Base-by-base conservation (phyloP, 2,797 vertebrate genomes). In the Coranthus polyacanthus region DNA sequence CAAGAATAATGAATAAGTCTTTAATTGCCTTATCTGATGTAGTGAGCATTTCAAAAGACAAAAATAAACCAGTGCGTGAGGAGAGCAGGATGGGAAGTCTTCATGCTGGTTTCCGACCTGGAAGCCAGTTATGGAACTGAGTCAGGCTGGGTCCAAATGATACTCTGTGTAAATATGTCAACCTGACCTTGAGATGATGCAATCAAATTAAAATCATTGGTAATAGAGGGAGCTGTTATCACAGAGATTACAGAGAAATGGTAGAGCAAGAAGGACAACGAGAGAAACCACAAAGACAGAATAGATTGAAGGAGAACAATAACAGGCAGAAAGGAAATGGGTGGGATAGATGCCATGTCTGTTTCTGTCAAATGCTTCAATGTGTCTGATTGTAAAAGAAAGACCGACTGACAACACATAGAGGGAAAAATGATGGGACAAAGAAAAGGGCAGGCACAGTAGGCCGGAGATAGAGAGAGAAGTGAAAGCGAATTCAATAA, bases 341-440 rank as follows among this genome's bases (percentile, higher is more conserved):
- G 26, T 39, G 22, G 29, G 20, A n/a, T 36, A 43, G 21, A 58
- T 58, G 55, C 50, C 41, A 41, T 26, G 17, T 8, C 17, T 34
- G 26, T 6, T 18, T 17, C 56, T 53, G 56, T 60, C 56, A 68
- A 22, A 46, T 5, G 21, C 49, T 43, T 56, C 37, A 37, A 2
- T 49, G 20, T 56, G 16, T 20, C 42, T 5, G 20, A 20, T 17
- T 16, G n/a, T 18, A 37, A 39, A 47, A 42, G 24, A 54, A 38
- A 66, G 21, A 55, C 26, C 41, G 62, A 68, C 34, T 52, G 20
- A 68, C 18, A 65, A 32, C 44, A 55, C 36, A 59, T 44, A 41
- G 21, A n/a, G 16, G 11, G 12, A 21, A 26, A 67, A 18, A 67
- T 26, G 43, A 54, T 41, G 42, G 13, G 56, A 52, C 11, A 36